A percentile compares a stretch with the other conserved stretches of the same genome.
Conservation (phyloP, 2,888 invertebrate species). For the Eupithecia inturbata region DNA sequence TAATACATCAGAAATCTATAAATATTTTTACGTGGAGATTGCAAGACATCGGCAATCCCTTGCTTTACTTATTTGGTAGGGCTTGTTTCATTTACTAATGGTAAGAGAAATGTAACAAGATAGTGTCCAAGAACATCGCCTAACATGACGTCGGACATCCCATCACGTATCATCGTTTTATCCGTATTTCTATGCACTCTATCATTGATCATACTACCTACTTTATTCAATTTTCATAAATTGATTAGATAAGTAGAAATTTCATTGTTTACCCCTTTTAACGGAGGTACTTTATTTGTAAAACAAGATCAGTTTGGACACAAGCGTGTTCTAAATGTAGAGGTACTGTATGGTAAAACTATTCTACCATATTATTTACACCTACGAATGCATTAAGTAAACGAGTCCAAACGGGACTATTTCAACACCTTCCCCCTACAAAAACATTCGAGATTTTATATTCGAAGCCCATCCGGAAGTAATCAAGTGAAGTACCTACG, state of each 20-base stretch:
- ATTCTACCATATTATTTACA: too few relatives aligned
- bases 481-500: conserved; percentile 10
- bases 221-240: neutral
- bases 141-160: neutral
- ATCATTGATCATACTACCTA: neutral
- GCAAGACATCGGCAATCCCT: neutral
- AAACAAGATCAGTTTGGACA: neutral
- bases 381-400: neutral
- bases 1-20: conserved; percentile 28
- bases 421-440: neutral
- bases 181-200: neutral
- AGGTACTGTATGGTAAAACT: too few relatives aligned
- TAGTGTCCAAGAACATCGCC: neutral
- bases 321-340: neutral
- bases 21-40: conserved; percentile 22
- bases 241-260: neutral
- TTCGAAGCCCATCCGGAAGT: conserved; percentile 8
- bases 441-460: neutral
- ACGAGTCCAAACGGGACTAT: neutral
- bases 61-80: conserved; percentile 6
- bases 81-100: conserved; percentile 18
- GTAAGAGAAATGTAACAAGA: neutral
- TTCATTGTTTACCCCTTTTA: neutral
- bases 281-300: neutral
- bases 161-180: neutral